These are phyloP conservation scores for Pantherophis vulpinus DNA, from an alignment of 2,797 vertebrate species.

Conservation along the genomic window DNA sequence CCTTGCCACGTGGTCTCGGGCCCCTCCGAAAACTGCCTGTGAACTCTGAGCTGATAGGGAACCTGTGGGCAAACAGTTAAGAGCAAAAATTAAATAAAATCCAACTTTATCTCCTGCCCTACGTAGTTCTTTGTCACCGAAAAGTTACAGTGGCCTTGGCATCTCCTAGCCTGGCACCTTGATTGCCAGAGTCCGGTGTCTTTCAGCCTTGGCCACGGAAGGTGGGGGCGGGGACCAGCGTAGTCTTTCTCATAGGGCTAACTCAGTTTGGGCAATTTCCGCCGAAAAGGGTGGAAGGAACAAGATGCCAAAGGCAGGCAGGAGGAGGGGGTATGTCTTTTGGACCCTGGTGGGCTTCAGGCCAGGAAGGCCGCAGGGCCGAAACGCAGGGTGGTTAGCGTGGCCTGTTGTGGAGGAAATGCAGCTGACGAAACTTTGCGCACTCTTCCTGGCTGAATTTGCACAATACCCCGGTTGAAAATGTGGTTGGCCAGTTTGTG, in stretches of 20 bases:
- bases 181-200: not conserved
- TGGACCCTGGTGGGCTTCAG: not conserved
- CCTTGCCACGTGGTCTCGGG: not conserved
- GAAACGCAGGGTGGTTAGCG: not conserved
- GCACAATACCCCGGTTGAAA: not conserved
- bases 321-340: not conserved
- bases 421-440: not conserved
- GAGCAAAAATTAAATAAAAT: not conserved
- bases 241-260: not conserved
- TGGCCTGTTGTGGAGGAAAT: not conserved
- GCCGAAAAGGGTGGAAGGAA: not conserved
- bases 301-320: not conserved
- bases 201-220: not conserved
- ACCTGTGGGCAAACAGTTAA: not conserved
- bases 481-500: not conserved
- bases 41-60: not conserved
- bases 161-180: not conserved
- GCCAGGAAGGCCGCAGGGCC: not conserved
- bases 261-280: not conserved
- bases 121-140: not conserved
- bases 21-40: not conserved
- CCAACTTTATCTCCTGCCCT: not conserved
- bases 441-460: not conserved
- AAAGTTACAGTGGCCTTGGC: not conserved
- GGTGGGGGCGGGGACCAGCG: not conserved